phyloP scores from a whole-genome alignment of 2,797 vertebrate genomes.

The Eulemur albifrons region DNA sequence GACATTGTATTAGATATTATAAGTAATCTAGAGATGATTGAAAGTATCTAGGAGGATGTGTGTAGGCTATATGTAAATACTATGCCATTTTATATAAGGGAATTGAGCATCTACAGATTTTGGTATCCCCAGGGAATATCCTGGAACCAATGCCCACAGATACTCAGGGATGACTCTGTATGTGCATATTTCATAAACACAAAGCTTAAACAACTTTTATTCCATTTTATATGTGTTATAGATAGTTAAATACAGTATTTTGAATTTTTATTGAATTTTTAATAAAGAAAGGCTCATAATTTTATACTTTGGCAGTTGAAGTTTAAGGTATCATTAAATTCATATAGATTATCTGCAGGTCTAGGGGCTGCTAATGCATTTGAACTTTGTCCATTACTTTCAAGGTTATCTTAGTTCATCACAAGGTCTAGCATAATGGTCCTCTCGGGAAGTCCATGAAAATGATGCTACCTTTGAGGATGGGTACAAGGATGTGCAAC shows the following conservation, averaged over 20 bases:
- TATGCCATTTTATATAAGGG: not conserved
- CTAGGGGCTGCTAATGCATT: not conserved
- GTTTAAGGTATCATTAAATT: not conserved
- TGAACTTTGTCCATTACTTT: not conserved
- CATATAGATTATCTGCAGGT: not conserved
- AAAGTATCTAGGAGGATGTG: not conserved
- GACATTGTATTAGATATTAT: not conserved
- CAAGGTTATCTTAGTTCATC: not conserved
- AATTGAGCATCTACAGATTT: not conserved
- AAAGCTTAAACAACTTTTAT: not conserved
- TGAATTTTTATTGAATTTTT: not conserved
- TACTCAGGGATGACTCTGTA: not conserved
- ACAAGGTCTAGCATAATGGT: not conserved
- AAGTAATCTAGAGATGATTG: not conserved
- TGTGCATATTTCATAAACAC: not conserved
- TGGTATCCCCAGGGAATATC: not conserved
- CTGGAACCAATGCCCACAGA: not conserved
- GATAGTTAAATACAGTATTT: constrained; percentile 9
- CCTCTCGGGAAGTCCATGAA: not conserved
- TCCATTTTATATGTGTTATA: not conserved
- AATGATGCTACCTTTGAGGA: not conserved
- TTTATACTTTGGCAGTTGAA: not conserved
- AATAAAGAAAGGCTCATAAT: not conserved
- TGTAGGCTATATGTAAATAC: not conserved
- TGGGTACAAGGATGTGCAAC: not conserved